Percentiles rank a stretch among this genome's conserved stretches.
Conservation (phyloP, 1,140 invertebrate genomes). For the Lepidurus packardi region DNA sequence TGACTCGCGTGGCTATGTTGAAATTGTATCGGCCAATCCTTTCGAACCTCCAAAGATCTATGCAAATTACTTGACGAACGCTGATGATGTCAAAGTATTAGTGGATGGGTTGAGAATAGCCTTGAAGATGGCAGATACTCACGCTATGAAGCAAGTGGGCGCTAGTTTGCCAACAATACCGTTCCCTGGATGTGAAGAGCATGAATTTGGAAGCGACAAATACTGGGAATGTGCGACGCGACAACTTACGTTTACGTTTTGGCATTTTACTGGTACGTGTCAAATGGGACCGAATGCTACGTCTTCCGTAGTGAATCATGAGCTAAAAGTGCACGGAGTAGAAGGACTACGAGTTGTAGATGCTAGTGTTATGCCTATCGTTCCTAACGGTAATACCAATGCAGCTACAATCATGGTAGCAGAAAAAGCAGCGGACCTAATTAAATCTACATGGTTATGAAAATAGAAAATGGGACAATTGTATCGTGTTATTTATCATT, state of each 20-base stretch:
- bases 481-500: too few relatives aligned
- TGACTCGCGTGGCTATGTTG: conserved; percentile 40
- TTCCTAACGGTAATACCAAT: conserved; percentile 38
- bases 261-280: conserved; percentile 48
- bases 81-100: conserved; percentile 35
- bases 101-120: conserved; percentile 35
- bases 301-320: conserved; percentile 39
- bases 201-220: conserved; percentile 63
- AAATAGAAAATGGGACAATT: too few relatives aligned
- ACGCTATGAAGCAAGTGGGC: conserved; percentile 29
- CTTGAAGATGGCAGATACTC: conserved; percentile 20
- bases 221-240: conserved; percentile 81
- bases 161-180: conserved; percentile 46
- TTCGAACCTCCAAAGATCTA: conserved; percentile 47
- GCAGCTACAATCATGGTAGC: conserved; percentile 32
- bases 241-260: conserved; percentile 79
- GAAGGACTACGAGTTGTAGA: conserved; percentile 42
- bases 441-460: conserved; percentile 24
- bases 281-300: conserved; percentile 31
- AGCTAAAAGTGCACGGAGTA: conserved; percentile 41
- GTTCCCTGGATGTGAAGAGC: conserved; percentile 69
- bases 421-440: conserved; percentile 30
- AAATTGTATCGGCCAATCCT: conserved; percentile 43
- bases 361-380: conserved; percentile 43
- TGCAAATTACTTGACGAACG: conserved; percentile 43